Evolutionary conservation across 2,113 vertebrate genomes (phyloP).

Genomic region (Neolamprologus hecqui): DNA sequence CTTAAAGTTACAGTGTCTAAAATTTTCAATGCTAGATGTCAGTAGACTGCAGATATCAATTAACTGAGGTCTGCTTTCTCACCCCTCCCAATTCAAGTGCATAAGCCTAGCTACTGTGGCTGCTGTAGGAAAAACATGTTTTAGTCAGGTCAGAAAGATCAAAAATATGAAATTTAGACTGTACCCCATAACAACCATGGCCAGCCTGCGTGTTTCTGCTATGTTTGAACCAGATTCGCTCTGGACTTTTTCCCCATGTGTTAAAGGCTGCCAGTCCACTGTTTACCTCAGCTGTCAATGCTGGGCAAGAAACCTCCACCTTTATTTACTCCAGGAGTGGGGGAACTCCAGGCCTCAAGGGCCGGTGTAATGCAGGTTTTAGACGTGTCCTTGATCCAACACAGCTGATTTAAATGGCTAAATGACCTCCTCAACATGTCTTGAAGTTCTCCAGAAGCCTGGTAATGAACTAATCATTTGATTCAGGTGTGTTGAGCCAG

Average conservation of each 20-base stretch:
- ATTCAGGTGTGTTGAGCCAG: not conserved
- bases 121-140: not conserved
- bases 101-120: not conserved
- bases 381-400: not conserved
- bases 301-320: not conserved
- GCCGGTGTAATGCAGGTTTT: fast-evolving
- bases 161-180: not conserved
- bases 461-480: not conserved
- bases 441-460: not conserved
- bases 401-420: not conserved
- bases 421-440: not conserved
- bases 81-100: not conserved
- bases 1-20: not conserved
- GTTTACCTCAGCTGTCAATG: not conserved
- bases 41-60: not conserved
- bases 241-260: not conserved
- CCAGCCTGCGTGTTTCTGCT: not conserved
- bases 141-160: not conserved
- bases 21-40: not conserved
- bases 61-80: not conserved
- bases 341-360: not conserved
- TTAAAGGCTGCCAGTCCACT: not conserved
- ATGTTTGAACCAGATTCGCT: not conserved
- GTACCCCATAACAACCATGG: not conserved
- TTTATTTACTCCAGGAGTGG: not conserved